phyloP scores from a whole-genome alignment of 2,113 vertebrate species.

The Pangasianodon hypophthalmus region DNA sequence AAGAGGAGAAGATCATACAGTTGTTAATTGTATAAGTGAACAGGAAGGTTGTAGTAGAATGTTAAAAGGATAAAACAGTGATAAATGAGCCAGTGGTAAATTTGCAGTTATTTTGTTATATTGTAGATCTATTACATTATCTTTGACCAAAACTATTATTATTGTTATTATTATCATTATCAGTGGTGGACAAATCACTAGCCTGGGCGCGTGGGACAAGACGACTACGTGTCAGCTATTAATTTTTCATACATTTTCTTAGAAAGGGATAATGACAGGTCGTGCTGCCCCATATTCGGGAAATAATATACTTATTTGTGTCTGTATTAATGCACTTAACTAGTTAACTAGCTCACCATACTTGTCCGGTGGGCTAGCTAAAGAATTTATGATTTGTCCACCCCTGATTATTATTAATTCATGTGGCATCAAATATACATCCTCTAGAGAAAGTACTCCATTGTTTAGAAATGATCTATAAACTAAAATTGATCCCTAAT shows the following conservation, averaged over 20 bases:
- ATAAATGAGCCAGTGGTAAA: neutral
- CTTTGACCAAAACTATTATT: neutral
- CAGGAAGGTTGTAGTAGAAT: neutral
- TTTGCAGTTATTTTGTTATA: neutral
- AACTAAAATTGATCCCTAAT: neutral
- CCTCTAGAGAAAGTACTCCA: neutral
- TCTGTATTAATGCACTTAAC: neutral
- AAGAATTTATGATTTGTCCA: neutral
- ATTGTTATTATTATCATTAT: neutral
- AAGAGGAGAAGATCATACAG: conserved; percentile 23
- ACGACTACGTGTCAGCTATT: neutral
- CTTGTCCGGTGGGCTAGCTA: neutral
- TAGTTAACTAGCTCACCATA: neutral
- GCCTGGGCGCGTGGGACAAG: neutral
- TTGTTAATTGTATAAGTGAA: conserved; percentile 27
- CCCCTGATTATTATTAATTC: neutral
- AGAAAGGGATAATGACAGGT: neutral
- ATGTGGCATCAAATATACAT: neutral
- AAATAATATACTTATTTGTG: neutral
- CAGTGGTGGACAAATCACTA: neutral
- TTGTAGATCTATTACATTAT: neutral
- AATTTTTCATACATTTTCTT: neutral
- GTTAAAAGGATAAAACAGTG: neutral
- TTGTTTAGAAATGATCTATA: neutral
- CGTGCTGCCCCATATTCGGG: neutral